Percentiles rank a stretch among this genome's conserved stretches.
These are phyloP conservation scores for Atlantisia rogersi DNA, from an alignment of 2,113 vertebrate genomes.

Conservation along the genomic window DNA sequence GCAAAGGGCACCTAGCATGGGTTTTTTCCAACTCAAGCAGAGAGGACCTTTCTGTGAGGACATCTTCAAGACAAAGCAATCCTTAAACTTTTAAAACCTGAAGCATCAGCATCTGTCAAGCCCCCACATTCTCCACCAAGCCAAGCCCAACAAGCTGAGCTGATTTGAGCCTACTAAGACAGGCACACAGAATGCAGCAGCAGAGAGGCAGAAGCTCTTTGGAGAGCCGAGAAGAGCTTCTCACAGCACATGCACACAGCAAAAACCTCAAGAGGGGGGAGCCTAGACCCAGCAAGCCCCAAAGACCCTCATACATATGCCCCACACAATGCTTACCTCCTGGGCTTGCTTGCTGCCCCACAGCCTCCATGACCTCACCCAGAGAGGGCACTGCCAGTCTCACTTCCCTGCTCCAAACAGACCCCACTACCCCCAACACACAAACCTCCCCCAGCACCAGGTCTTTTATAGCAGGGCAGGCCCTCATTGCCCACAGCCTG, in stretches of 20 bases:
- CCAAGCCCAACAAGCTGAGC: accelerated
- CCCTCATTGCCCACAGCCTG: neutral
- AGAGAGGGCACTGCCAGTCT: neutral
- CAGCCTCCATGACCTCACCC: accelerated
- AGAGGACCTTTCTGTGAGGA: accelerated
- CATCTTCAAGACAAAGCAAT: neutral
- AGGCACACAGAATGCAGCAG: neutral
- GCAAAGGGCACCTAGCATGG: accelerated
- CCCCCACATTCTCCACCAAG: neutral
- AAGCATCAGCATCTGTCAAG: neutral
- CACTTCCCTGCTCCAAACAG: neutral
- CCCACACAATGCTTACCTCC: accelerated
- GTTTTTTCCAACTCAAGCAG: neutral
- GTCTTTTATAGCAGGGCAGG: neutral
- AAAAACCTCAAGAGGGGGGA: neutral
- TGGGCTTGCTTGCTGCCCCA: accelerated
- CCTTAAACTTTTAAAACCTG: neutral
- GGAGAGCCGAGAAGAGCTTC: neutral
- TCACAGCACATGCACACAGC: neutral
- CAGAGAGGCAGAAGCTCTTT: neutral
- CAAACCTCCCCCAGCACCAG: neutral
- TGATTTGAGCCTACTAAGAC: neutral
- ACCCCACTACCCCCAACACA: neutral
- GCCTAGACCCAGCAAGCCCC: neutral
- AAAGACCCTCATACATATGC: neutral